Evolutionary conservation across 2,888 invertebrate species (phyloP).

Genomic region (Pomacea canaliculata): DNA sequence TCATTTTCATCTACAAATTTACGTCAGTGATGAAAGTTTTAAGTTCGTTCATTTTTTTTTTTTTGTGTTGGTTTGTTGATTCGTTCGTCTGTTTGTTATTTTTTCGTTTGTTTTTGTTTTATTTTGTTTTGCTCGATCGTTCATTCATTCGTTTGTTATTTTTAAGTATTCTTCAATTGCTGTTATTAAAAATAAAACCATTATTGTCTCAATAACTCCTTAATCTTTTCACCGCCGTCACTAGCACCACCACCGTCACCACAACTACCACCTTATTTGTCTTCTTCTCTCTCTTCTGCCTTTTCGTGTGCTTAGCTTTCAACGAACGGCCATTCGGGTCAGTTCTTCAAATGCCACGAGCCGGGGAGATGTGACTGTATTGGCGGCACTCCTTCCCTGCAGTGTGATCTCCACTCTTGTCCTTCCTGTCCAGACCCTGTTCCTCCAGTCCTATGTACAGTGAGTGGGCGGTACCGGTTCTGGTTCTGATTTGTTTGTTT

Average conservation of each 20-base stretch:
- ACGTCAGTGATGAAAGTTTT: too few relatives aligned
- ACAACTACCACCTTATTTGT: slow-evolving; percentile 1
- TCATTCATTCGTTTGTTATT: not conserved
- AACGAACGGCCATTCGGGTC: too few relatives aligned
- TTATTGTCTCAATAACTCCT: not conserved
- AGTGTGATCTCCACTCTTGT: too few relatives aligned
- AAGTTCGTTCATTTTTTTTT: not conserved
- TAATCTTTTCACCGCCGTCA: not conserved
- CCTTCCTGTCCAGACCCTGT: too few relatives aligned
- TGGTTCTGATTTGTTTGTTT: too few relatives aligned
- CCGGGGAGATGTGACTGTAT: too few relatives aligned
- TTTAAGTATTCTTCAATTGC: not conserved
- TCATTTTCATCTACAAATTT: too few relatives aligned
- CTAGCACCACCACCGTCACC: not conserved
- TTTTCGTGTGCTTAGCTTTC: not conserved
- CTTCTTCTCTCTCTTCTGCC: slow-evolving; percentile 5
- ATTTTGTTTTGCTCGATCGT: not conserved
- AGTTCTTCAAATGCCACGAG: too few relatives aligned
- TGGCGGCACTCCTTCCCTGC: too few relatives aligned
- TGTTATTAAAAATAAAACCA: not conserved
- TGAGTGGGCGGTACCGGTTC: too few relatives aligned
- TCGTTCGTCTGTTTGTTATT: not conserved
- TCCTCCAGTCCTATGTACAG: too few relatives aligned
- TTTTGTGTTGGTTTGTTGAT: not conserved
- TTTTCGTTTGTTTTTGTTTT: not conserved